Percentiles rank a stretch among this genome's conserved stretches.
phyloP scores from a whole-genome alignment of 2,113 vertebrate genomes.

The Meleagris gallopavo region DNA sequence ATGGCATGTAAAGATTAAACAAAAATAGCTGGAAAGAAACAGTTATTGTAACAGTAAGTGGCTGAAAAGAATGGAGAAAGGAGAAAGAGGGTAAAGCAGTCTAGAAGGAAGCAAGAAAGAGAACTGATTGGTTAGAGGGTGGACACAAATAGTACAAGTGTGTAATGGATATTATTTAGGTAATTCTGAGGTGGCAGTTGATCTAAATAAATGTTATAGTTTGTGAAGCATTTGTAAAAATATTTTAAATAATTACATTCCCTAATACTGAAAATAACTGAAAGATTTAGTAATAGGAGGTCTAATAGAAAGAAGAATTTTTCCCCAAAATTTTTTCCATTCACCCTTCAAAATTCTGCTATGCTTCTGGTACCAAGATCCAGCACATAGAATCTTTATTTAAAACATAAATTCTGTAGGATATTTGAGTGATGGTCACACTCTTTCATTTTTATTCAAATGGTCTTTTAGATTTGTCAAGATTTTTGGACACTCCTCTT shows the following conservation, averaged over 20 bases:
- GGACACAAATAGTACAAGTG: background rate
- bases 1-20: background rate
- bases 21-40: background rate
- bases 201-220: background rate
- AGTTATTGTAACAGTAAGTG: background rate
- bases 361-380: background rate
- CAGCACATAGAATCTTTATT: rapidly evolving
- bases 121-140: background rate
- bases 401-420: background rate
- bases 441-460: background rate
- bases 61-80: background rate
- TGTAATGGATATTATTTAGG: background rate
- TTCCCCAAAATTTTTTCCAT: rapidly evolving
- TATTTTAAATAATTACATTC: background rate
- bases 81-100: background rate
- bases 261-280: background rate
- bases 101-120: background rate
- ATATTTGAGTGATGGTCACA: background rate
- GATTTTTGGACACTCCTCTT: background rate
- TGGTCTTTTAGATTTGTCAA: background rate
- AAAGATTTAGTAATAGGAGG: no score
- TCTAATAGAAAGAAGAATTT: background rate
- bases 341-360: background rate
- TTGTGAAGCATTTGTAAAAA: background rate
- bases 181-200: background rate